Evolutionary conservation across 2,113 vertebrate species (phyloP), one percentile per base, ranked within the genome.

Genomic region (Spilogale gracilis): DNA sequence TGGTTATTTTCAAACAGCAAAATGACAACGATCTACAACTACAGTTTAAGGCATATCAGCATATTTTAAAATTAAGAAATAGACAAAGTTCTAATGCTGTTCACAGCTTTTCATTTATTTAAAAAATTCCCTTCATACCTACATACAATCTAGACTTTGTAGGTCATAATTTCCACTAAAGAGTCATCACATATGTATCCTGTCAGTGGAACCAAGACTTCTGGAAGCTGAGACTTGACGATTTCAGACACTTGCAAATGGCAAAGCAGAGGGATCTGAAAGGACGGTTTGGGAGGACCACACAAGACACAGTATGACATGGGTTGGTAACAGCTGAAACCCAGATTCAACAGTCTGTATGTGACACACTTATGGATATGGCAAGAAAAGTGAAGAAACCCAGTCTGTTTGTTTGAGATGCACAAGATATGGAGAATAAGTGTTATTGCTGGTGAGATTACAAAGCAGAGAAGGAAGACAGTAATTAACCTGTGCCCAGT

Each of bases 21-120:
- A 98, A 97, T 96, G 98, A 98, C 98, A 97, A 98, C 95, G 95
- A 94, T 97, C 98, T 99, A 98, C 97, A 98, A 67, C 98, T 99
- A 98, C 87, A 97, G 96, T 98, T 99, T 99, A 99, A 99, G 99
- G 99, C 99, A 98, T 97, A 98, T 98, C 97, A 98, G 98, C 98
- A 98, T 98, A 98, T 96, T 95, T 97, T 98, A 98, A 98, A 98
- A 98, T 88, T 97, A 98, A 97, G 98, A 98, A 98, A 98, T 97
- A 98, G 97, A 98, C 98, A 97, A 98, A 97, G 96, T 98, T 98
- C 98, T 99, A 99, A 97, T 0, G 98, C 98, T 99, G 98, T 98
- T 99, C 99, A 99, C 98, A 99, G 99, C 98, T 99, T 98, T 98
- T 97, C 98, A 1, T 96, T 97, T 96, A 97, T 98, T 98, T 73